Evolutionary conservation across 1,140 invertebrate genomes (phyloP), one percentile per base, ranked within the genome.

Genomic region (Cheumatopsyche charites): DNA sequence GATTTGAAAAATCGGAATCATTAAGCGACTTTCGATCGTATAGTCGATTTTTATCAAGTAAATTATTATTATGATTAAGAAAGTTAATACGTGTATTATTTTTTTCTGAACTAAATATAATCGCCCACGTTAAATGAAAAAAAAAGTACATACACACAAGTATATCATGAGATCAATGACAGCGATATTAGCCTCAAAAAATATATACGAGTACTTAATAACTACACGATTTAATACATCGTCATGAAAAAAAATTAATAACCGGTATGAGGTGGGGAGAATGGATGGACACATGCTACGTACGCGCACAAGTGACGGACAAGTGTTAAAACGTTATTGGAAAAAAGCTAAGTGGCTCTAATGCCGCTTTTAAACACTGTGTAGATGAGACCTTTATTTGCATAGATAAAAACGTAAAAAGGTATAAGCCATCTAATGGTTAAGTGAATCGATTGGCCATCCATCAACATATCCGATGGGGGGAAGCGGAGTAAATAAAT

Each of bases 361-460:
- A 75, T 72, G 73, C 47, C 68, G 70, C 73, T 72, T 71, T 72
- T 70, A 72, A 75, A 72, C 65, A 62, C 41, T 70, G 45, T 70
- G 62, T 72, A 55, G 71, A 75, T 75, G 74, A 75, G 74, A 66
- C 70, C 58, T 66, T 47, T 75, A 75, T 75, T 75, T 75, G 71
- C 74, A 75, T 75, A 75, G 74, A 75, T 75, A 75, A 75, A 66
- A 71, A 41, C 69, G 42, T 71, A 58, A 63, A 70, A 72, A 71
- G 65, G 43, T 52, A 49, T 49, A 52, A 1, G 45, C 65, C 43
- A 67, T 67, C 45, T 49, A 67, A 47, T 67, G 65, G 45, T 42
- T 65, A 15, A 65, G 41, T 65, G 29, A 42, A 42, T 67, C 41
- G 21, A 47, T 47, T 36, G 58, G 65, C 36, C 21, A 67, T 67